A percentile compares a stretch with the other conserved stretches of the same genome.
Evolutionary conservation across 2,888 invertebrate genomes (phyloP).

Genomic region (Archips crataeganus): DNA sequence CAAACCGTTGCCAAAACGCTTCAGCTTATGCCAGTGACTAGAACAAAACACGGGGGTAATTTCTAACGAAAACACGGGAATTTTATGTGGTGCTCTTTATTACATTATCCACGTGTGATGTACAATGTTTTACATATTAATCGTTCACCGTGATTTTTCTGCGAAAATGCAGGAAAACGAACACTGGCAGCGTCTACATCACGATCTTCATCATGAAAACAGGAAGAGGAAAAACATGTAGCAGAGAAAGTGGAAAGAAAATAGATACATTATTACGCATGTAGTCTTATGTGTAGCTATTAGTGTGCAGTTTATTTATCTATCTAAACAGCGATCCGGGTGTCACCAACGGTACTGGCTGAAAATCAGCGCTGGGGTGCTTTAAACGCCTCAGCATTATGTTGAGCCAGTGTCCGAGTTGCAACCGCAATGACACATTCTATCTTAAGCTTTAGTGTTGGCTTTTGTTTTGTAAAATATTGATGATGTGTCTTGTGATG

Average conservation of each 20-base stretch:
- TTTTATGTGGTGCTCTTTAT: conserved; percentile 27
- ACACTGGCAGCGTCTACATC: background rate
- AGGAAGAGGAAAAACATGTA: background rate
- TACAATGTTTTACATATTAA: conserved; percentile 26
- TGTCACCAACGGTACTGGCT: no score
- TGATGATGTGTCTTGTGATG: no score
- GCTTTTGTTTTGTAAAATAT: no score
- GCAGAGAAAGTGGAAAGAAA: background rate
- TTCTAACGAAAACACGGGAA: conserved; percentile 36
- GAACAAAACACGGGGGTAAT: conserved; percentile 13
- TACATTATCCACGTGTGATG: conserved; percentile 25
- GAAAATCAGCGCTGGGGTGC: no score
- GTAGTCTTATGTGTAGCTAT: no score
- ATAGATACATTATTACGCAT: no score
- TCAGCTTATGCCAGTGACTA: background rate
- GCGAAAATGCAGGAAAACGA: background rate
- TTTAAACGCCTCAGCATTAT: no score
- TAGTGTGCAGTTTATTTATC: no score
- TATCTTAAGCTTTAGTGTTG: no score
- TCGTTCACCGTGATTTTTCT: conserved; percentile 12
- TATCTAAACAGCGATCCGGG: no score
- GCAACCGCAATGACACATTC: no score
- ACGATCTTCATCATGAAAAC: background rate
- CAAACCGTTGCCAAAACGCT: background rate
- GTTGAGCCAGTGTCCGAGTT: no score